Conservation (phyloP, 2,797 vertebrate genomes). For the Chelmon rostratus region DNA sequence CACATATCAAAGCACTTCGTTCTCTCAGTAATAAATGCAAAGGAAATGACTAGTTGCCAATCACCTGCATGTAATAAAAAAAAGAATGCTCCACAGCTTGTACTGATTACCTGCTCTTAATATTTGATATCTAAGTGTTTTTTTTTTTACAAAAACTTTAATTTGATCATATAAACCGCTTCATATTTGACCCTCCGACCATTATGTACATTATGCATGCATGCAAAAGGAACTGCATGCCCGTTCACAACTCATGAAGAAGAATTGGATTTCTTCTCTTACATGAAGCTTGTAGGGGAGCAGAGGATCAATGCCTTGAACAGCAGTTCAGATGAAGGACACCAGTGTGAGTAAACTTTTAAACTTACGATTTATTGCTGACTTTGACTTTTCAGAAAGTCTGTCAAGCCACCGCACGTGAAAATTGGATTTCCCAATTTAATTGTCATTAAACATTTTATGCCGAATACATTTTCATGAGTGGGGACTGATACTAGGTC, state of each 20-base stretch:
- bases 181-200: conserved; percentile 1
- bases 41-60: neutral
- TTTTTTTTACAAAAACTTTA: neutral
- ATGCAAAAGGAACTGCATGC: neutral
- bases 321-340: conserved; percentile 10
- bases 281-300: neutral
- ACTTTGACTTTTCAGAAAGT: conserved; percentile 2
- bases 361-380: conserved; percentile 1
- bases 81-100: neutral
- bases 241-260: conserved; percentile 38
- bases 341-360: conserved; percentile 8
- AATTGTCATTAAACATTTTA: conserved; percentile 33
- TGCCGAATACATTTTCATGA: conserved; percentile 53
- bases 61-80: conserved; percentile 18
- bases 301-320: neutral
- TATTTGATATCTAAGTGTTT: neutral
- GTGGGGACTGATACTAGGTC: conserved; percentile 27
- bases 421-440: conserved; percentile 45
- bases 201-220: conserved; percentile 30
- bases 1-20: neutral
- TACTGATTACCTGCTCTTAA: neutral
- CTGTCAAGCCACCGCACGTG: neutral
- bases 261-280: conserved; percentile 11
- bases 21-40: conserved; percentile 3
- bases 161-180: conserved; percentile 10